phyloP scores from a whole-genome alignment of 2,888 invertebrate genomes.

The Microplitis deprimator region DNA sequence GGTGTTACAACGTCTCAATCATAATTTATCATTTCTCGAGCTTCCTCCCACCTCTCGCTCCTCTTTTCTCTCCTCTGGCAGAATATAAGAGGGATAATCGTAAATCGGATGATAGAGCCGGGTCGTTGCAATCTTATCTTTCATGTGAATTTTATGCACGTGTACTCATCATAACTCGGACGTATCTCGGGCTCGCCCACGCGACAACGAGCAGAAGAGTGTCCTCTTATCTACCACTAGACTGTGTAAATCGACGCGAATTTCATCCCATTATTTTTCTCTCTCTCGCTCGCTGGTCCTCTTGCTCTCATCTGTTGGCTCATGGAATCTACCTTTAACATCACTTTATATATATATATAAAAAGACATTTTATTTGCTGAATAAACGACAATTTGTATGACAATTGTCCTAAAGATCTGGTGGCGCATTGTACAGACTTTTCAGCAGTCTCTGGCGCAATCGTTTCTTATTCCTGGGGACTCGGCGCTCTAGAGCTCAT shows the following conservation, averaged over 20 bases:
- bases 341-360: no score
- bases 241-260: slow-evolving; percentile 29
- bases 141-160: slow-evolving; percentile 49
- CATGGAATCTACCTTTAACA: no score
- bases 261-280: slow-evolving; percentile 14
- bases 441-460: slow-evolving; percentile 9
- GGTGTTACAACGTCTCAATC: slow-evolving; percentile 30
- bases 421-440: slow-evolving; percentile 54
- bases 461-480: background rate
- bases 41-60: background rate
- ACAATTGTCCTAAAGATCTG: slow-evolving; percentile 53
- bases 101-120: slow-evolving; percentile 35
- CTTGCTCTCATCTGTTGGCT: no score
- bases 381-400: slow-evolving; percentile 67
- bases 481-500: no score
- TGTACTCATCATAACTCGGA: slow-evolving; percentile 52
- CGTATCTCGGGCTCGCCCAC: slow-evolving; percentile 20
- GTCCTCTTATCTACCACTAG: slow-evolving; percentile 21
- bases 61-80: background rate
- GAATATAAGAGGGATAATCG: slow-evolving; percentile 31
- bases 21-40: slow-evolving; percentile 31
- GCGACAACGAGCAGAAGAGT: slow-evolving; percentile 4
- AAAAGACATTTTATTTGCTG: slow-evolving; percentile 41
- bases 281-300: background rate
- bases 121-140: slow-evolving; percentile 34